Conservation (phyloP, 92 coral and sea anemone genomes). For the Isaurus tuberculatus region DNA sequence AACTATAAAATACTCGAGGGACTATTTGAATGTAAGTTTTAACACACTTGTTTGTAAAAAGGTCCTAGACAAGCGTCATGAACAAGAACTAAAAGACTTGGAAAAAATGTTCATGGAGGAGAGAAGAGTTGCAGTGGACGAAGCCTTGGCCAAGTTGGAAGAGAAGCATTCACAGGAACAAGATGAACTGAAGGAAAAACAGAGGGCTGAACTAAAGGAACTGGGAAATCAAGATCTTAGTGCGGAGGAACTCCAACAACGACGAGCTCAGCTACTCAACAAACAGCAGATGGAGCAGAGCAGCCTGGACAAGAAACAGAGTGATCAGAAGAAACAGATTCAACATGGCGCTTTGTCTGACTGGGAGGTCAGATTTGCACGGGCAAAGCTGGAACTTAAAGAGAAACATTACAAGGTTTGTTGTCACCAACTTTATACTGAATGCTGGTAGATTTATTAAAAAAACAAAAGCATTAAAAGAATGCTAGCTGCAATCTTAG, state of each 20-base stretch:
- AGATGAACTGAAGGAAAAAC: slow-evolving; percentile 80
- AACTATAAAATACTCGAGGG: no score
- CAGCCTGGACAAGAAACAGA: slow-evolving; percentile 87
- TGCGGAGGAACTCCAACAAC: slow-evolving; percentile 88
- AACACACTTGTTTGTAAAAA: no score
- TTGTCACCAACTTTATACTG: no score
- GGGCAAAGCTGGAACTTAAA: slow-evolving; percentile 95
- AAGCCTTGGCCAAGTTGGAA: slow-evolving; percentile 93
- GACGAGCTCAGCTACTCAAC: slow-evolving; percentile 89
- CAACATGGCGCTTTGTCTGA: slow-evolving; percentile 91
- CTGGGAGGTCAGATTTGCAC: slow-evolving; percentile 98
- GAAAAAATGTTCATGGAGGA: slow-evolving; percentile 95
- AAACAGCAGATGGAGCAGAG: slow-evolving; percentile 94
- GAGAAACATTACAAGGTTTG: slow-evolving; percentile 98
- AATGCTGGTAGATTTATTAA: no score
- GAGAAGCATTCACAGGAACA: slow-evolving; percentile 88
- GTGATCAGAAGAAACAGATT: slow-evolving; percentile 83
- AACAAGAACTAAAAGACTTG: slow-evolving; percentile 86
- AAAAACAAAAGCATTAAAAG: no score
- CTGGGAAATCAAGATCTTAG: slow-evolving; percentile 76
- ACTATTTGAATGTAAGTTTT: neutral
- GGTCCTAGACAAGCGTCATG: slow-evolving; percentile 95
- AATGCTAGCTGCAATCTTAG: no score
- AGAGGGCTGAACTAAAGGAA: slow-evolving; percentile 78
- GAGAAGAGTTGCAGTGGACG: slow-evolving; percentile 94